These are phyloP conservation scores for Nasonia longicornis DNA, from an alignment of 1,140 invertebrate species.

Conservation along the genomic window DNA sequence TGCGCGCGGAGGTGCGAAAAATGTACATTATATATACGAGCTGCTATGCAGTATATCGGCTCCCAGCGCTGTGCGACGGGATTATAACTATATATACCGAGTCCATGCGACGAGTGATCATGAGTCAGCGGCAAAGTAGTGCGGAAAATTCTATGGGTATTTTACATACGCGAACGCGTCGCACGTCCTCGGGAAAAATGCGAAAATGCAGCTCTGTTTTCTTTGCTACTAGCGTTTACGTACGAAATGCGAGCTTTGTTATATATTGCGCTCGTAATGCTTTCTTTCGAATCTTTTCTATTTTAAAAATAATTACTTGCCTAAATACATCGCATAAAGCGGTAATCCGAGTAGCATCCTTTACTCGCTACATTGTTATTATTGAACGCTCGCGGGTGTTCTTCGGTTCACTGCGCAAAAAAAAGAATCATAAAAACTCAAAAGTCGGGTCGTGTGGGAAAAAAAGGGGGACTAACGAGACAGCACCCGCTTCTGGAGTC, in stretches of 20 bases:
- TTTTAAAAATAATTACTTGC: slow-evolving; percentile 9
- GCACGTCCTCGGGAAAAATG: background rate
- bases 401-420: background rate
- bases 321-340: background rate
- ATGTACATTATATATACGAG: too few relatives aligned
- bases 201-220: background rate
- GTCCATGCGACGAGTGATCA: background rate
- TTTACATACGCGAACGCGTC: background rate
- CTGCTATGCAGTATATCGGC: too few relatives aligned
- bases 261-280: too few relatives aligned
- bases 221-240: background rate
- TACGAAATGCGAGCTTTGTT: too few relatives aligned
- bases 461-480: background rate
- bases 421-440: background rate
- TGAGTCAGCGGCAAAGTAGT: background rate
- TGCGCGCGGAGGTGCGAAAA: too few relatives aligned
- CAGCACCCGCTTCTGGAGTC: background rate
- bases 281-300: background rate
- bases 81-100: background rate
- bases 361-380: background rate
- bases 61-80: background rate
- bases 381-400: background rate
- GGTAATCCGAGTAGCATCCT: background rate
- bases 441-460: background rate
- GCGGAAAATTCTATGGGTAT: background rate